Base-by-base conservation (phyloP, 2,888 invertebrate genomes). In the Pheosia gnoma region DNA sequence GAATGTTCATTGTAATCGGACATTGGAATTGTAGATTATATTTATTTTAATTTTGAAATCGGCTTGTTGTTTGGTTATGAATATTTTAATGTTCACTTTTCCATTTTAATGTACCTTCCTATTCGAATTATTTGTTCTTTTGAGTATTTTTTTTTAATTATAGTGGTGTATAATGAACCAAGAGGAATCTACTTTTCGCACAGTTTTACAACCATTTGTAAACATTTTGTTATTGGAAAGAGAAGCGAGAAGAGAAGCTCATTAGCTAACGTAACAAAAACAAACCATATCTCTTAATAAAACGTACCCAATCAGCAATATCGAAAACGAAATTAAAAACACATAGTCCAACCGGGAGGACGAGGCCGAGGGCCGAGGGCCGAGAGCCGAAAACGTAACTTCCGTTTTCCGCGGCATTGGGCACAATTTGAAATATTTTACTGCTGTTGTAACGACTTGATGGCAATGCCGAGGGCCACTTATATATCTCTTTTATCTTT, bases 391-490 rank as follows among this genome's bases (percentile, higher is more conserved):
- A 83, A 86, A 88, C 89, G 88, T 86, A 89, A 90, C 90, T 94
- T 94, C 93, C 93, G 93, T 92, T 94, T 94, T 93, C 92, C 92
- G 85, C 88, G 85, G 85, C 93, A 93, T 94, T 94, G 93, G 89
- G 91, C 90, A 89, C 93, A 88, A 92, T 94, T 94, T 94, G 94
- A 94, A 93, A 94, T 93, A 94, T 94, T 91, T 93, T 90, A 94
- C 87, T 91, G 86, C 86, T 88, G 84, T 93, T 93, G 90, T 94
- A 94, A 94, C 93, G 94, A 93, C 93, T 91, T 91, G 92, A 93
- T 93, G 91, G 91, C 87, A 85, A 86, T 89, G 90, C 88, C 85
- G 88, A 91, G 91, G 91, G 91, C 92, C 89, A 93, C 93, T 93
- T 92, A 91, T 92, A 93, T 92, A 91, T 93, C 91, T 89, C 91